phyloP scores from a whole-genome alignment of 1,140 invertebrate genomes.

The Drosophila paulistorum region DNA sequence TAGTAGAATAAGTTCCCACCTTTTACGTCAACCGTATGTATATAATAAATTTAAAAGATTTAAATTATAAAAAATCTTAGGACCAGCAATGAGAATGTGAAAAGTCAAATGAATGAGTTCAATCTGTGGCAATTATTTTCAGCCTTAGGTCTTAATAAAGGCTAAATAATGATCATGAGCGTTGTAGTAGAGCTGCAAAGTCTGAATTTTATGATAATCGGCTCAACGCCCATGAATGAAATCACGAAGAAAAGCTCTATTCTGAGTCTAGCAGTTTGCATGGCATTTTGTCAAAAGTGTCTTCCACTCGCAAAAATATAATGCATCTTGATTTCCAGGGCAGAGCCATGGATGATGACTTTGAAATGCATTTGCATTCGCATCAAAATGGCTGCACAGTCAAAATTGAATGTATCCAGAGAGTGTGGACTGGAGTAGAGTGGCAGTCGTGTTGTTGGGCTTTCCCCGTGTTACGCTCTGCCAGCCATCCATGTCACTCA shows the following conservation, averaged over 20 bases:
- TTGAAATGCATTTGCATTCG: conserved; percentile 76
- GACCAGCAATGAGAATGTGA: neutral
- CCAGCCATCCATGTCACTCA: conserved; percentile 67
- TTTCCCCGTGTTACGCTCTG: conserved; percentile 43
- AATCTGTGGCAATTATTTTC: neutral
- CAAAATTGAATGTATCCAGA: conserved; percentile 12
- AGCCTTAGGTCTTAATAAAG: neutral
- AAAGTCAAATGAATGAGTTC: neutral
- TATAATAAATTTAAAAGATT: too few species aligned
- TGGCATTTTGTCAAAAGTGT: conserved; percentile 56
- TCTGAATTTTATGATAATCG: conserved; percentile 17
- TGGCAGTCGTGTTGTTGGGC: neutral
- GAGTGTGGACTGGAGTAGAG: conserved; percentile 1
- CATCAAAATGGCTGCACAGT: conserved; percentile 58
- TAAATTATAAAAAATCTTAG: neutral
- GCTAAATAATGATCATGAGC: neutral
- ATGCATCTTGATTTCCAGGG: conserved; percentile 32
- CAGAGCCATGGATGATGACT: conserved; percentile 40
- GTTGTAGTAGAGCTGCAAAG: neutral
- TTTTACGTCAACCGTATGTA: too few species aligned
- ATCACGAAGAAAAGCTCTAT: conserved; percentile 15
- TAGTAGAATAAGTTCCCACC: too few species aligned
- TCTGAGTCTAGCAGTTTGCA: conserved; percentile 64
- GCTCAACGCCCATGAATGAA: neutral
- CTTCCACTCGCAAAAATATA: neutral